Evolutionary conservation across 2,113 vertebrate species (phyloP).

Genomic region (Perognathus longimembris): DNA sequence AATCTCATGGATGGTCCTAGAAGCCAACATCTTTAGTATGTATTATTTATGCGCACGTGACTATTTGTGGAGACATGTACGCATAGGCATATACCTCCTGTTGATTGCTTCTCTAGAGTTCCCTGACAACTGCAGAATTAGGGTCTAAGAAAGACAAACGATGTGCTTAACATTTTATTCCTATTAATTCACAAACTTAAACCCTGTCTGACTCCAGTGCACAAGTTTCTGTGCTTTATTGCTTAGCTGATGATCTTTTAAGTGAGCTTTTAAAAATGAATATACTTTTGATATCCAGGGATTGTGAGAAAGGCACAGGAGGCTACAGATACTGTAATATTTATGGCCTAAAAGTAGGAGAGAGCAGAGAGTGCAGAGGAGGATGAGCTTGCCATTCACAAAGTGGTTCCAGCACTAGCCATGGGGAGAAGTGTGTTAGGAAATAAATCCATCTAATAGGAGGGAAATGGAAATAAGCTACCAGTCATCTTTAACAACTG

Average conservation of each 20-base stretch:
- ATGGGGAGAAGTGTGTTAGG: not conserved
- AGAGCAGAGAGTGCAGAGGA: not conserved
- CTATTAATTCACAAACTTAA: constrained; percentile 14
- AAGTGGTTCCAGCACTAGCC: not conserved
- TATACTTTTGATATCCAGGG: not conserved
- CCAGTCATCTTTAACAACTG: not conserved
- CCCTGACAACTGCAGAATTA: not conserved
- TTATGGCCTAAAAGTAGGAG: constrained; percentile 5
- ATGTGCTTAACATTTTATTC: not conserved
- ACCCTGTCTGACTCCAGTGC: not conserved
- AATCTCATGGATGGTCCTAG: not conserved
- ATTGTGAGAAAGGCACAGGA: not conserved
- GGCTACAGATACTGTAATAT: not conserved
- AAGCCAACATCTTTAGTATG: not conserved
- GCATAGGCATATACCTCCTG: not conserved
- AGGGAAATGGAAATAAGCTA: not conserved
- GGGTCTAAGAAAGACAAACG: not conserved
- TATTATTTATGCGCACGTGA: not conserved
- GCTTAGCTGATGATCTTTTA: constrained; percentile 36
- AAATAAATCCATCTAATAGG: not conserved
- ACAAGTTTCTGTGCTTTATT: not conserved
- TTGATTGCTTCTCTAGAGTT: not conserved
- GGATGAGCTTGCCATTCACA: not conserved
- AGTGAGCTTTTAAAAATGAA: constrained; percentile 25
- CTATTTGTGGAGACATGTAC: not conserved